These are phyloP conservation scores for Darevskia nairensis DNA, from an alignment of 2,797 vertebrate species.

Conservation along the genomic window DNA sequence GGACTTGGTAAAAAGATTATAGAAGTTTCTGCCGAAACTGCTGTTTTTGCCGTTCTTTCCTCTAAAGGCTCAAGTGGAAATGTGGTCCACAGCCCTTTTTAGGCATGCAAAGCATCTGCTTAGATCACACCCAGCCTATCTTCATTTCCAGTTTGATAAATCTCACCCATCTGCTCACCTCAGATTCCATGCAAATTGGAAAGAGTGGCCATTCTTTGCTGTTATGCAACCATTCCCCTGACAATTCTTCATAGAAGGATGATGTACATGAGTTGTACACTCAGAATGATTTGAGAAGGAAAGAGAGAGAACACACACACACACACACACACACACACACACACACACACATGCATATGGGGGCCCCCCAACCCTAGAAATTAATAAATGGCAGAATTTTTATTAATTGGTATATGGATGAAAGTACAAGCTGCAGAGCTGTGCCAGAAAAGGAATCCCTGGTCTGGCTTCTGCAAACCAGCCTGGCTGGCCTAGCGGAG, in stretches of 20 bases:
- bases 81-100: not conserved
- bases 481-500: no score
- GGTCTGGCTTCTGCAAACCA: no score
- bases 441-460: no score
- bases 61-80: not conserved
- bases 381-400: no score
- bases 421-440: no score
- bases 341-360: no score
- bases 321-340: no score
- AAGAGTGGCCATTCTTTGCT: not conserved
- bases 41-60: not conserved
- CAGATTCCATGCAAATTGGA: not conserved
- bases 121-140: no score
- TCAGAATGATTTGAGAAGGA: not conserved
- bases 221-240: not conserved
- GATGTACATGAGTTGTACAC: not conserved
- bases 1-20: not conserved
- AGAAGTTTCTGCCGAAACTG: not conserved
- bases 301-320: no score
- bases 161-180: not conserved
- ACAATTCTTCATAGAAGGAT: not conserved
- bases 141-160: not conserved
- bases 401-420: no score
- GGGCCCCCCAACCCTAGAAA: no score
- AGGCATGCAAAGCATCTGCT: not conserved